Conservation (phyloP, 2,888 invertebrate species). For the Cataglyphis livida region DNA sequence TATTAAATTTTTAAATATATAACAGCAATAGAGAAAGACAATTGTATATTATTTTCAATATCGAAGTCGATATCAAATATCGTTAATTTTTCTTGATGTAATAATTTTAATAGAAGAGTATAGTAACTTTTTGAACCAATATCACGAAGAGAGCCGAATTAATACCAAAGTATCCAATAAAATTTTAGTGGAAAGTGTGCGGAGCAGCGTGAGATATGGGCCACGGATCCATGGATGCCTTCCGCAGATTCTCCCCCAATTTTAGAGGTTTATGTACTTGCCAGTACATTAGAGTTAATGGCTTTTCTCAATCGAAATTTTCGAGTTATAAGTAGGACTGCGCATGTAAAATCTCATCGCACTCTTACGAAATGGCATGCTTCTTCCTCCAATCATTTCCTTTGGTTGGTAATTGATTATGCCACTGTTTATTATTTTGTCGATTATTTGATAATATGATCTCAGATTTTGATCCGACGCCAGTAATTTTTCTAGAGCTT, state of each 20-base stretch:
- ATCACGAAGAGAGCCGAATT: constrained; percentile 43
- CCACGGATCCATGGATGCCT: constrained; percentile 28
- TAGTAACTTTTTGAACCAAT: neutral
- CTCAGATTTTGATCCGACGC: neutral
- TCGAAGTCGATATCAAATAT: neutral
- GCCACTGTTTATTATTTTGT: constrained; percentile 41
- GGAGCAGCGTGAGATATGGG: constrained; percentile 58
- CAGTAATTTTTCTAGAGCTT: neutral
- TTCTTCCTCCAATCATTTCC: neutral
- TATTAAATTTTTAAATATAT: neutral
- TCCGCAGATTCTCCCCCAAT: constrained; percentile 50
- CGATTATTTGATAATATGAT: constrained; percentile 35
- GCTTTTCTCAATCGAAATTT: constrained; percentile 42
- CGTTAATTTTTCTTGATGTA: neutral
- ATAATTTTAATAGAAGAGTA: neutral
- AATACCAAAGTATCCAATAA: constrained; percentile 58
- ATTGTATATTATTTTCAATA: neutral
- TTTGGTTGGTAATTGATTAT: neutral
- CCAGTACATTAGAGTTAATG: constrained; percentile 65
- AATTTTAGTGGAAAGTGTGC: constrained; percentile 67
- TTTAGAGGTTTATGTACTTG: constrained; percentile 52
- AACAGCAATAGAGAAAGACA: neutral
- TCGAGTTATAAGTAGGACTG: constrained; percentile 14
- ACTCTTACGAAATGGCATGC: neutral
- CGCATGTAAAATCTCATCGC: constrained; percentile 5